phyloP scores from a whole-genome alignment of 2,113 vertebrate species.

The Passer montanus region DNA sequence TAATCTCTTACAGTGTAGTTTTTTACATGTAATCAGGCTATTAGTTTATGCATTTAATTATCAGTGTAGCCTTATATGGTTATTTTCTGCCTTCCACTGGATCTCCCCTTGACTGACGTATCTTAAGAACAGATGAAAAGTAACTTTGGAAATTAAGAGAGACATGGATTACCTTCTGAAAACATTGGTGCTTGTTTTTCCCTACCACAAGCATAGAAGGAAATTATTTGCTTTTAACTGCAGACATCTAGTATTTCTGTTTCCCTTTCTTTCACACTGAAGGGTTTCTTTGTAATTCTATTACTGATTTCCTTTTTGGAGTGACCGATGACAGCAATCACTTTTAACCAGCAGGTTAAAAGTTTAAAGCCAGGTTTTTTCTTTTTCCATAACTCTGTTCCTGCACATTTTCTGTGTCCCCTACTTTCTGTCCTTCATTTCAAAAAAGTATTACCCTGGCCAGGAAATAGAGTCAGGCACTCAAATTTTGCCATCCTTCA shows the following conservation, averaged over 20 bases:
- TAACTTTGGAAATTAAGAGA: background rate
- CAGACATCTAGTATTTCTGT: background rate
- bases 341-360: background rate
- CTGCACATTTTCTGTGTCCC: background rate
- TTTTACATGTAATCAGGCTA: constrained; percentile 35
- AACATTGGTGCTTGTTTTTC: background rate
- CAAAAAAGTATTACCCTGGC: background rate
- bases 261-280: background rate
- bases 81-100: background rate
- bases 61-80: background rate
- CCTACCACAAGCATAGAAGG: background rate
- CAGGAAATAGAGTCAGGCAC: background rate
- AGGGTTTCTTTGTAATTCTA: background rate
- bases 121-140: background rate
- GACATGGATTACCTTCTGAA: background rate
- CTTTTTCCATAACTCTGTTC: background rate
- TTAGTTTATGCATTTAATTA: constrained; percentile 40
- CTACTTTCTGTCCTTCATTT: background rate
- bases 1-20: constrained; percentile 23
- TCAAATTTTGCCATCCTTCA: background rate
- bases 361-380: background rate
- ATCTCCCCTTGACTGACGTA: background rate
- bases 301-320: background rate
- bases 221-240: background rate
- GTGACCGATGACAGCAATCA: background rate